Conservation (phyloP, 2,797 vertebrate genomes). For the Gobio occitaniae region DNA sequence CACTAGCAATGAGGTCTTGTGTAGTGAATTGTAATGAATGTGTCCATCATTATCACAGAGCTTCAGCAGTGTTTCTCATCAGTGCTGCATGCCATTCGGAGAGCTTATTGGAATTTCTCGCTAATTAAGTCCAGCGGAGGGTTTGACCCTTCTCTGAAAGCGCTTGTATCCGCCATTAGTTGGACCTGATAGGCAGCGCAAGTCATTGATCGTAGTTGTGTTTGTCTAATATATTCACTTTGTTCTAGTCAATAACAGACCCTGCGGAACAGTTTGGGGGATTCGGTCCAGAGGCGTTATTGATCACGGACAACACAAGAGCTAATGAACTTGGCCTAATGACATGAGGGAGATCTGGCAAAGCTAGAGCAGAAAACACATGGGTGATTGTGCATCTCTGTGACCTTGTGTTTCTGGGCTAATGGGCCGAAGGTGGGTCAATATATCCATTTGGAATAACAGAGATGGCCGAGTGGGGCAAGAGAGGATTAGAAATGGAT, state of each 20-base stretch:
- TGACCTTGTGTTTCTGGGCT: conserved; percentile 43
- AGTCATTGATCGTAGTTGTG: conserved; percentile 73
- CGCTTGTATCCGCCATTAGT: conserved; percentile 60
- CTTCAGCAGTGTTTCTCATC: conserved; percentile 66
- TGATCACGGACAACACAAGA: conserved; percentile 24
- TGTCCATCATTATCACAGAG: conserved; percentile 61
- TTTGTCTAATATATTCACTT: conserved; percentile 83
- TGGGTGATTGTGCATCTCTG: not conserved
- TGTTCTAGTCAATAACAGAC: conserved; percentile 57
- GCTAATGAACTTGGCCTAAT: conserved; percentile 35
- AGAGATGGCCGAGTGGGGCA: conserved; percentile 5
- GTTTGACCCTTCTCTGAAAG: conserved; percentile 65
- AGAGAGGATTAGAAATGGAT: not conserved
- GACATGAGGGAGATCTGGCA: conserved; percentile 35
- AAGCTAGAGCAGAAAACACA: conserved; percentile 16
- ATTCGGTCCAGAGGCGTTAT: conserved; percentile 36
- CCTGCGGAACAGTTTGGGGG: conserved; percentile 45
- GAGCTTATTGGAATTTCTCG: conserved; percentile 70
- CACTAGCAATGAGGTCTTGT: not conserved
- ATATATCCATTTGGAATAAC: conserved; percentile 54
- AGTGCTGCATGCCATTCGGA: conserved; percentile 72
- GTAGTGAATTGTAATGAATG: conserved; percentile 1
- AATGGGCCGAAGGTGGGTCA: conserved; percentile 42
- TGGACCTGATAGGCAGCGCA: conserved; percentile 66
- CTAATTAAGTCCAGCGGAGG: conserved; percentile 76